Evolutionary conservation across 2,888 invertebrate genomes (phyloP).

Genomic region (Antheraea yamamai): DNA sequence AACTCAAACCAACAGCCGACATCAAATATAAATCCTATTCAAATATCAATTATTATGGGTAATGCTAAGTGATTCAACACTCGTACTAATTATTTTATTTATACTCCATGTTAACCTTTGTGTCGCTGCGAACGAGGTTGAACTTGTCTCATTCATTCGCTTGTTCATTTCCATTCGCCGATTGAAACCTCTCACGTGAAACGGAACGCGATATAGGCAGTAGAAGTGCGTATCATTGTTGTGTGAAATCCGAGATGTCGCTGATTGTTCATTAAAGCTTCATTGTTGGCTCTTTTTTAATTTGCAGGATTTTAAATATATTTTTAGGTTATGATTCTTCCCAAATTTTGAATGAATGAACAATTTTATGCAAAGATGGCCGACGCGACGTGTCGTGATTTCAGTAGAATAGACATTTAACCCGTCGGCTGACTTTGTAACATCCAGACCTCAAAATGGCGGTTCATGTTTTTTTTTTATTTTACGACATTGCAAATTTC

Average conservation of each 20-base stretch:
- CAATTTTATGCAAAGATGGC: not conserved
- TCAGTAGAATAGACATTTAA: not conserved
- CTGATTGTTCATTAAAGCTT: conserved; percentile 47
- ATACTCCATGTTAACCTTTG: conserved; percentile 36
- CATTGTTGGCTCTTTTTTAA: conserved; percentile 37
- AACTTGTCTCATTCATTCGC: conserved; percentile 19
- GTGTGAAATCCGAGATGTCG: conserved; percentile 47
- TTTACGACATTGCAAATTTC: too few species aligned
- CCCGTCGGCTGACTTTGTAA: not conserved
- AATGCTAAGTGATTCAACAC: conserved; percentile 68
- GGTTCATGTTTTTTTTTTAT: too few species aligned
- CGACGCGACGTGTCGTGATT: not conserved
- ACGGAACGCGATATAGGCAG: conserved; percentile 21
- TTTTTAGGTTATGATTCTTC: not conserved
- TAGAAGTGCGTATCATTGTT: conserved; percentile 19
- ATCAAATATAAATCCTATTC: conserved; percentile 44
- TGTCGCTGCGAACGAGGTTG: conserved; percentile 20
- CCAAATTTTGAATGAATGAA: not conserved
- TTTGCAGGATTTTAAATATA: conserved; percentile 23
- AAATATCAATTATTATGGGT: conserved; percentile 59
- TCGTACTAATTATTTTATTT: conserved; percentile 75
- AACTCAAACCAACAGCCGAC: conserved; percentile 29
- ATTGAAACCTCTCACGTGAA: conserved; percentile 20
- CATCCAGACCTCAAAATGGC: too few species aligned
- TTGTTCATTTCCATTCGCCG: conserved; percentile 15